Evolutionary conservation across 2,797 vertebrate genomes (phyloP).

Genomic region (Columba guinea): DNA sequence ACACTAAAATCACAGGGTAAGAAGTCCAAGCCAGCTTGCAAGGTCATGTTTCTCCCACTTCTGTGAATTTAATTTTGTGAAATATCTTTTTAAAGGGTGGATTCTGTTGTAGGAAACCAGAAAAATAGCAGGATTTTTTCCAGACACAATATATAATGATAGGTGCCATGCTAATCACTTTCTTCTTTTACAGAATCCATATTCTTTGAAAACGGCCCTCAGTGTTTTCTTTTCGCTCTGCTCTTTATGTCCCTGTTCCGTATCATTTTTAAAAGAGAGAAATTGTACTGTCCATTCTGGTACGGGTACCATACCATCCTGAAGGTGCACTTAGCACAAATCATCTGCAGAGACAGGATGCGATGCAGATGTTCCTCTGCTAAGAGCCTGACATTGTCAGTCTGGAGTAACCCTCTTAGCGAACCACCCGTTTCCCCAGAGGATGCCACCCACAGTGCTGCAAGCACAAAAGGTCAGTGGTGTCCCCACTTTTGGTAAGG

Average conservation of each 20-base stretch:
- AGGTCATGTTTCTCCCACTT: not conserved
- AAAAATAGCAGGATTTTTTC: not conserved
- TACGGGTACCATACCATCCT: not conserved
- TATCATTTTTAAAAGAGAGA: not conserved
- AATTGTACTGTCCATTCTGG: not conserved
- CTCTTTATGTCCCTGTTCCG: not conserved
- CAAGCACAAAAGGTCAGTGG: not conserved
- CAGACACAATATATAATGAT: not conserved
- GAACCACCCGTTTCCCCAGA: not conserved
- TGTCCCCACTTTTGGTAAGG: not conserved
- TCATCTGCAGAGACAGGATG: not conserved
- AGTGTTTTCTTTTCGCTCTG: not conserved
- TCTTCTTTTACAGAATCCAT: not conserved
- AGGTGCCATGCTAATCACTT: not conserved
- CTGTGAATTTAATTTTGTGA: not conserved
- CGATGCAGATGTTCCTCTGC: too few relatives aligned
- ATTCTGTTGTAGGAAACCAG: not conserved
- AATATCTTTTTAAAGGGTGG: not conserved
- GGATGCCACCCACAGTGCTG: not conserved
- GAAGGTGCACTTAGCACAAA: not conserved
- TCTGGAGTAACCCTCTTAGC: too few relatives aligned
- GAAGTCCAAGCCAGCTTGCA: not conserved
- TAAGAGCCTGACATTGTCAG: too few relatives aligned
- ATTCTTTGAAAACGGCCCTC: not conserved
- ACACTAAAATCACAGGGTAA: not conserved